These are phyloP conservation scores for Tyrannus savana DNA, from an alignment of 2,113 vertebrate species.

Conservation along the genomic window DNA sequence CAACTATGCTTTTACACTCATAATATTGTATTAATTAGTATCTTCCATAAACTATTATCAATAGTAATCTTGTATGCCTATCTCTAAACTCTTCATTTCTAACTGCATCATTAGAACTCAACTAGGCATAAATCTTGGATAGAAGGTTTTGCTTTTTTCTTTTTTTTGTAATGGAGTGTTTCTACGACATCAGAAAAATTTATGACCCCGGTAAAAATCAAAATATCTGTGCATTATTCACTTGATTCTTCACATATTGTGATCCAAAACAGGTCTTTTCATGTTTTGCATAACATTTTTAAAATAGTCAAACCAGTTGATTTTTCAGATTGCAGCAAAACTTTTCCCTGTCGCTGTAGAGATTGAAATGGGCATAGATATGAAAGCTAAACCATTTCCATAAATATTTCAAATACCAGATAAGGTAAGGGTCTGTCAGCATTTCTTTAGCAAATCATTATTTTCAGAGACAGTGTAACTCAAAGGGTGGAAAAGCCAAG, in stretches of 20 bases:
- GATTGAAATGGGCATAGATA: neutral
- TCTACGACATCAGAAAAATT: neutral
- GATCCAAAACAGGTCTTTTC: neutral
- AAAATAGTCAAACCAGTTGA: neutral
- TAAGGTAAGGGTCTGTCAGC: neutral
- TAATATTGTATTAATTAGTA: neutral
- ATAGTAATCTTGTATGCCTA: neutral
- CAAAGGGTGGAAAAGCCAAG: neutral
- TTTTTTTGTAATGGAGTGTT: neutral
- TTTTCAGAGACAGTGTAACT: conserved; percentile 2
- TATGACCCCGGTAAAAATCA: neutral
- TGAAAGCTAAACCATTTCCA: neutral
- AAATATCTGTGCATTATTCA: neutral
- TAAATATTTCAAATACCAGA: conserved; percentile 16
- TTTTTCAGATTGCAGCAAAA: neutral
- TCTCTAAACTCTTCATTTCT: neutral
- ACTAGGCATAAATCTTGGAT: neutral
- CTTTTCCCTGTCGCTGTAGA: neutral
- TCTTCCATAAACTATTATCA: neutral
- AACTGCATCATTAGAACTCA: neutral
- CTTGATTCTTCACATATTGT: neutral
- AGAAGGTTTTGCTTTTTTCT: neutral
- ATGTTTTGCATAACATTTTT: neutral
- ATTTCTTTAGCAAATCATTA: conserved; percentile 14
- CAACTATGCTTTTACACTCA: neutral